phyloP scores from a whole-genome alignment of 2,888 invertebrate species.

The Lobophora halterata region DNA sequence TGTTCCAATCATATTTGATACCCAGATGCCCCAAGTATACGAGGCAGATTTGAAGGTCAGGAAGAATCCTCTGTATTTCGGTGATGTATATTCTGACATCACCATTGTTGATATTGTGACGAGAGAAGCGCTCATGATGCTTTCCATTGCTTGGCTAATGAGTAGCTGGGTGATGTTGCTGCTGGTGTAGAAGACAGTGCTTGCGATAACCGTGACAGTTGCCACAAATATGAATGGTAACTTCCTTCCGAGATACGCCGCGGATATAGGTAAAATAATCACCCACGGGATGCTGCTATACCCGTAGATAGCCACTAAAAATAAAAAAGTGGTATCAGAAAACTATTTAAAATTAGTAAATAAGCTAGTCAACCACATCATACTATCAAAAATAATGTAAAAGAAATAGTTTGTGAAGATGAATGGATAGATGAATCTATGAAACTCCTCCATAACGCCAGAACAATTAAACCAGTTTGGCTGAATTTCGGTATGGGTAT shows the following conservation, averaged over 20 bases:
- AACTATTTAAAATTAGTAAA: no score
- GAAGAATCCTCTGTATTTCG: constrained; percentile 36
- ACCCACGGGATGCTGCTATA: constrained; percentile 34
- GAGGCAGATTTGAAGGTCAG: constrained; percentile 35
- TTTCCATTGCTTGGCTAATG: constrained; percentile 26
- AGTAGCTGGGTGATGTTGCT: constrained; percentile 33
- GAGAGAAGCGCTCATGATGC: not conserved
- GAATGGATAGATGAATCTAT: no score
- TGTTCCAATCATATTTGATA: constrained; percentile 34
- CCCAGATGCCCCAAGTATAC: constrained; percentile 37
- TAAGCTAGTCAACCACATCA: no score
- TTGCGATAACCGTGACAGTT: constrained; percentile 26
- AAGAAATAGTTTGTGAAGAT: no score
- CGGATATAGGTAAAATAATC: constrained; percentile 26
- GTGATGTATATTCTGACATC: constrained; percentile 36
- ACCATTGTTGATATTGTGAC: constrained; percentile 23
- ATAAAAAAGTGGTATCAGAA: no score
- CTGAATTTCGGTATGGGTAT: no score
- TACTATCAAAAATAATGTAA: no score
- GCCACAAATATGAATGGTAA: constrained; percentile 26
- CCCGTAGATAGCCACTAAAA: constrained; percentile 11
- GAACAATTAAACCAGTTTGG: no score
- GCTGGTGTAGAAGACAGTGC: constrained; percentile 33
- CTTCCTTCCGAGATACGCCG: constrained; percentile 31
- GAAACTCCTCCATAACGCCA: no score